Base-by-base conservation (phyloP, 2,113 vertebrate genomes). In the Benitochromis conjunctus region DNA sequence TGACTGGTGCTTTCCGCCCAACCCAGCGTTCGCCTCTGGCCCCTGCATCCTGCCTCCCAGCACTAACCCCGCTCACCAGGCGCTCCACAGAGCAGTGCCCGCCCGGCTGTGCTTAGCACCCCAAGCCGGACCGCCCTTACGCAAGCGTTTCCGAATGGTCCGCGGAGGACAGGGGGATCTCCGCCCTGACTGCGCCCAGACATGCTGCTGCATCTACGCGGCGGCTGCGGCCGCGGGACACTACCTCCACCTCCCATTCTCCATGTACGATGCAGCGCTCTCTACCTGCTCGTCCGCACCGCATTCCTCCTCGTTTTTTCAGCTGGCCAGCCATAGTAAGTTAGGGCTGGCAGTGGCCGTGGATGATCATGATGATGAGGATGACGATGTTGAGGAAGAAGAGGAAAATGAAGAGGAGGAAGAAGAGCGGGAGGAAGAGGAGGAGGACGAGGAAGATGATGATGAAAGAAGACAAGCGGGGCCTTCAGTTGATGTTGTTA, bases 131-230 rank as follows among this genome's bases (percentile, higher is more conserved):
- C 97, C 97, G 11, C 97, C 97, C 0, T 97, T 97, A 55, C 96
- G 97, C 31, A 99, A 99, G 90, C 98, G 98, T 9, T 97, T 98
- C 36, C 96, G 98, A 48, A 94, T 98, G 95, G 95, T 98, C 95
- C 96, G 95, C 0, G 93, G 91, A 1, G 97, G 86, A 12, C 92
- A 89, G 56, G 91, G 98, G 51, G 97, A 94, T 12, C 82, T 94
- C 2, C 90, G 97, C n/a, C 95, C 97, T 0, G 96, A 97, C 56
- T 97, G 97, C 55, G 89, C 97, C 69, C 97, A 98, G 57, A 94
- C 97, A 2, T 99, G 98, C 94, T 99, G 98, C 94, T 99, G 98
- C 92, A 96, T 98, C 91, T 99, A 98, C 79, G 97, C 98, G 0
- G 93, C 94, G 0, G 93, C 94, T 6, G 97, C 97, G 5, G 96